phyloP scores from a whole-genome alignment of 2,113 vertebrate species.

The Semnornis frantzii region DNA sequence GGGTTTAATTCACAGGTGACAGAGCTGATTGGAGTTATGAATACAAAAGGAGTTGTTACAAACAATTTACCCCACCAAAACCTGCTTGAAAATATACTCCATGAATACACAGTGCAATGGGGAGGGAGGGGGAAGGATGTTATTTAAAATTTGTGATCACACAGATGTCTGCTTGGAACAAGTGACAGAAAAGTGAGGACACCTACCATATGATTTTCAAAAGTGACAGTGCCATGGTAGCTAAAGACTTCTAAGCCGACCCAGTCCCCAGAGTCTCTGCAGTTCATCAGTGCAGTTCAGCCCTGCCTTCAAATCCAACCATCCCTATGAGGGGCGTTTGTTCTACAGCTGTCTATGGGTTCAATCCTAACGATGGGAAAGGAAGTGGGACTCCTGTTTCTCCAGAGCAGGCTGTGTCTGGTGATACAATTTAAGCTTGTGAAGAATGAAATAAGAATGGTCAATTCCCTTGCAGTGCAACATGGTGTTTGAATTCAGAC shows the following conservation, averaged over 20 bases:
- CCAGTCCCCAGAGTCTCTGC: background rate
- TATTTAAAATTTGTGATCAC: background rate
- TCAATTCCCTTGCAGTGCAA: background rate
- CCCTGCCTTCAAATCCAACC: background rate
- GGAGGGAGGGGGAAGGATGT: background rate
- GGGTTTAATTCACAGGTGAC: constrained; percentile 11
- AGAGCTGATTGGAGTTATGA: background rate
- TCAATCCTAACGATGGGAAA: background rate
- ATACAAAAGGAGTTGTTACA: background rate
- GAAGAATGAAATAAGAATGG: background rate
- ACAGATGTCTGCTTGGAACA: background rate
- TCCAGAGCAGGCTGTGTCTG: background rate
- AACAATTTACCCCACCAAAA: background rate
- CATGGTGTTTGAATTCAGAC: background rate
- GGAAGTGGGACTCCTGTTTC: background rate
- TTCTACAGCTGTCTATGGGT: background rate
- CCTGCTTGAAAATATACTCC: background rate
- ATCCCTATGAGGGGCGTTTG: background rate
- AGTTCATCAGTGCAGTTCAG: background rate
- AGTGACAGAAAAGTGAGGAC: background rate
- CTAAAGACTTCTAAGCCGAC: background rate
- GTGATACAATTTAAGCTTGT: background rate
- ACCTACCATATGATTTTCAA: background rate
- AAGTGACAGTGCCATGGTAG: background rate
- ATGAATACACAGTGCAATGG: background rate